Evolutionary conservation across 2,797 vertebrate genomes (phyloP).

Genomic region (Brachyrhaphis roseni): DNA sequence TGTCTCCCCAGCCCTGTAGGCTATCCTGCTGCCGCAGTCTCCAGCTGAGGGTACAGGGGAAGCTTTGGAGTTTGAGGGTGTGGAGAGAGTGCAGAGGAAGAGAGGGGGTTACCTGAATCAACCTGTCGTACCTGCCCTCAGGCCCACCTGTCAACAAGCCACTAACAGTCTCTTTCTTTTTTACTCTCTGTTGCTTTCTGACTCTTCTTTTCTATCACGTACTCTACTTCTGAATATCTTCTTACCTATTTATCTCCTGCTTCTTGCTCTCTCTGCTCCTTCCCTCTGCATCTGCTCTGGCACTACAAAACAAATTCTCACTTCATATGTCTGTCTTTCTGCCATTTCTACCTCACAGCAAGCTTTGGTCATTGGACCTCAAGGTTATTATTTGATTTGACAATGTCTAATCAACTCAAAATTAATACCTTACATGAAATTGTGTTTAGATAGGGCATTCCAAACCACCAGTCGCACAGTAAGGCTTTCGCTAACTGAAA

Average conservation of each 20-base stretch:
- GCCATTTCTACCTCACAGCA: constrained; percentile 60
- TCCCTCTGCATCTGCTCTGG: constrained; percentile 42
- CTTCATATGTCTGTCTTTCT: constrained; percentile 51
- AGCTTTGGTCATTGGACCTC: constrained; percentile 46
- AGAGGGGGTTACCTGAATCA: constrained; percentile 72
- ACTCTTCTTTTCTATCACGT: constrained; percentile 59
- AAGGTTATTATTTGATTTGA: constrained; percentile 59
- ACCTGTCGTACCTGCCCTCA: constrained; percentile 74
- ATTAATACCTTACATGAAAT: constrained; percentile 45
- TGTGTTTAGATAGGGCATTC: constrained; percentile 46
- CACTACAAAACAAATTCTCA: constrained; percentile 71
- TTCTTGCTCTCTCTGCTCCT: constrained; percentile 45
- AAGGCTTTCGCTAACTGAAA: not conserved
- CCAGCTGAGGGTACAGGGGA: constrained; percentile 55
- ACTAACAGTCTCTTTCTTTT: constrained; percentile 69
- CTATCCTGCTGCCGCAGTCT: constrained; percentile 70
- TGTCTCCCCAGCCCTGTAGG: constrained; percentile 76
- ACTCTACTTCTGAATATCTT: constrained; percentile 55
- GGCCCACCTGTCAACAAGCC: constrained; percentile 77
- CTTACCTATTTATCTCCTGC: constrained; percentile 60
- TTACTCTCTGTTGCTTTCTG: constrained; percentile 60
- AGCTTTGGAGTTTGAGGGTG: constrained; percentile 26
- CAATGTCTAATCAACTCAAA: constrained; percentile 61
- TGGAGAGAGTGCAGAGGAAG: constrained; percentile 23
- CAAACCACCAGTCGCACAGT: not conserved